Conservation (phyloP, 2,113 vertebrate genomes). For the Puffinus mauretanicus region DNA sequence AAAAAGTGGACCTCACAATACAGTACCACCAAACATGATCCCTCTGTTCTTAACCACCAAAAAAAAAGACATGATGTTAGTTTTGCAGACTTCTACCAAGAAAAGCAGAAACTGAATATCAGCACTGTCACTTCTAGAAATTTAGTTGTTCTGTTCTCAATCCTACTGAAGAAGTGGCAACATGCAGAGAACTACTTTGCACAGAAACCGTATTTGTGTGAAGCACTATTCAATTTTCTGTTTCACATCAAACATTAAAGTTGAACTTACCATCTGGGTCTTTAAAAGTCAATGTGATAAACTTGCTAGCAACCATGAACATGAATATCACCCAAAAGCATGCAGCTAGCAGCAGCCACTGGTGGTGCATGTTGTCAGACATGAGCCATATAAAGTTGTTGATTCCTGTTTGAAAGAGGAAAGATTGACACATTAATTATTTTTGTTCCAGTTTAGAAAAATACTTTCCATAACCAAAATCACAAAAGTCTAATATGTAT, state of each 20-base stretch:
- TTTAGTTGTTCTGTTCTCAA: neutral
- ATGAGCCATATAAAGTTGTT: constrained; percentile 64
- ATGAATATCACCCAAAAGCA: constrained; percentile 98
- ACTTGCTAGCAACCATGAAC: constrained; percentile 94
- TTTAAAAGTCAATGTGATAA: constrained; percentile 87
- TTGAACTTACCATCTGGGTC: constrained; percentile 82
- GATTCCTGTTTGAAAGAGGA: constrained; percentile 65
- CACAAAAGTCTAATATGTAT: neutral
- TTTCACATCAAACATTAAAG: neutral
- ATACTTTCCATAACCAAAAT: neutral
- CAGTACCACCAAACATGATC: neutral
- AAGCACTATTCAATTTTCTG: neutral
- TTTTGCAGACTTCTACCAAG: neutral
- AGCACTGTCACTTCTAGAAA: neutral
- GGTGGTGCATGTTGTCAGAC: constrained; percentile 89
- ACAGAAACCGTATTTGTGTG: neutral
- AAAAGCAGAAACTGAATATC: neutral
- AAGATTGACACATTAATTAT: neutral
- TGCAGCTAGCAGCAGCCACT: constrained; percentile 92
- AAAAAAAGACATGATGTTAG: neutral
- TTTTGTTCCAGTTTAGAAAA: neutral
- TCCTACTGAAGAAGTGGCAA: neutral
- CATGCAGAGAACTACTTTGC: neutral
- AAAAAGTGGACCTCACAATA: neutral
- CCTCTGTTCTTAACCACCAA: neutral